Conservation (phyloP, 2,113 vertebrate species). For the Calonectris borealis region DNA sequence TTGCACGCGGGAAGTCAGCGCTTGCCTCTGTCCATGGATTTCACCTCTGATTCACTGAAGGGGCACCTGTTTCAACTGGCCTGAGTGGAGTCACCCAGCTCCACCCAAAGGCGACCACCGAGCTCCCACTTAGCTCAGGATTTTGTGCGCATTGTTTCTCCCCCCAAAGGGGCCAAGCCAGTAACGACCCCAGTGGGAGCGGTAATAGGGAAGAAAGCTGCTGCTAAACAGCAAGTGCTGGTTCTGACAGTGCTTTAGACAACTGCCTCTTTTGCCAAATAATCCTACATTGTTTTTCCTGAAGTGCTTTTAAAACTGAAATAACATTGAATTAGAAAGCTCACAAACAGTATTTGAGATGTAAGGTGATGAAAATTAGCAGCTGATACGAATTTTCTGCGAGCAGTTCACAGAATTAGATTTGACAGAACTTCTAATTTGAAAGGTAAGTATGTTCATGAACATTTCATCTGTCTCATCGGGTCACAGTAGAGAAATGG, state of each 20-base stretch:
- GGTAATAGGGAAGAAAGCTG: neutral
- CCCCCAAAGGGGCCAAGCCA: neutral
- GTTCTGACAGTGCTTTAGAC: neutral
- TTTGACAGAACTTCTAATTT: slow-evolving; percentile 12
- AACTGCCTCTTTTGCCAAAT: neutral
- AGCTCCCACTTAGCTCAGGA: neutral
- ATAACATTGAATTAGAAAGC: neutral
- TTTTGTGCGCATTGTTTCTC: neutral
- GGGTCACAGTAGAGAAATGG: neutral
- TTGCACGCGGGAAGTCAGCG: accelerated
- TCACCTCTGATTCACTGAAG: neutral
- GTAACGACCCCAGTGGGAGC: neutral
- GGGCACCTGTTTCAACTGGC: neutral
- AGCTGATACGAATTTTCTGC: neutral
- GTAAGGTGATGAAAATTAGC: slow-evolving; percentile 8
- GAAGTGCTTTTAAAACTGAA: slow-evolving; percentile 41
- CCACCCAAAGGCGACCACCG: too few relatives aligned
- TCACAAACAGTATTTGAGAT: neutral
- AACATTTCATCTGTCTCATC: neutral
- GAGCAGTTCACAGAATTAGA: neutral
- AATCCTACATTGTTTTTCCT: neutral
- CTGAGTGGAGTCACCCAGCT: too few relatives aligned
- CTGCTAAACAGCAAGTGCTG: neutral
- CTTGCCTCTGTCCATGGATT: neutral
- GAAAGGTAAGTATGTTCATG: neutral